phyloP scores from a whole-genome alignment of 2,888 invertebrate species.

The Sympetrum striolatum region DNA sequence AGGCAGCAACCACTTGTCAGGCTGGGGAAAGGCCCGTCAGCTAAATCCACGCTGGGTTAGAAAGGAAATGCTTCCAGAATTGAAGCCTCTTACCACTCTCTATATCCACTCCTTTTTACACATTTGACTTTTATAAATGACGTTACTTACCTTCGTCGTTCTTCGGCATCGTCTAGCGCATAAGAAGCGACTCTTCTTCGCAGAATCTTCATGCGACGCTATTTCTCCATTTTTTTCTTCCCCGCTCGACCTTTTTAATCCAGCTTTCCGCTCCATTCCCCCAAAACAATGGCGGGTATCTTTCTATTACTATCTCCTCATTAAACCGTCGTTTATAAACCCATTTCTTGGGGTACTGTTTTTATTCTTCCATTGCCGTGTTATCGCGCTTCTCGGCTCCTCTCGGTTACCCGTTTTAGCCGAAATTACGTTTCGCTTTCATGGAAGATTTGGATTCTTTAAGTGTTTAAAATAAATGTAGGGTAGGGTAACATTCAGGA shows the following conservation, averaged over 20 bases:
- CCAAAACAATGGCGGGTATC: background rate
- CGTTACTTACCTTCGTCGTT: background rate
- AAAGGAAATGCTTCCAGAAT: background rate
- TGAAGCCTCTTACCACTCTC: background rate
- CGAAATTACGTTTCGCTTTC: too few species aligned
- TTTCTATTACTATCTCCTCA: background rate
- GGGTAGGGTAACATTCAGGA: too few species aligned
- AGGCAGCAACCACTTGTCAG: background rate
- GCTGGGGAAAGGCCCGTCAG: background rate
- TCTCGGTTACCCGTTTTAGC: too few species aligned
- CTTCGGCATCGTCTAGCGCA: background rate
- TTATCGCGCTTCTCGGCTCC: too few species aligned
- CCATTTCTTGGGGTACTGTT: too few species aligned
- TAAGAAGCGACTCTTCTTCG: background rate
- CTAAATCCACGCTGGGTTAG: background rate
- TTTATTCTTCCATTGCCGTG: background rate
- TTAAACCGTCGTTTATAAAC: background rate
- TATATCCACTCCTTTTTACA: background rate
- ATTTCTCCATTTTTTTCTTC: background rate
- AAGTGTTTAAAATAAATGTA: too few species aligned
- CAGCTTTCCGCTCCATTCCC: background rate
- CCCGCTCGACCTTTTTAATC: background rate
- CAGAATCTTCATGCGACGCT: background rate
- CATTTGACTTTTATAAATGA: conserved; percentile 36
- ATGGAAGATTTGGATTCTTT: too few species aligned